Percentiles rank a stretch among this genome's conserved stretches.
These are phyloP conservation scores for Drosophila truncata DNA, from an alignment of 1,140 invertebrate genomes.

Conservation along the genomic window DNA sequence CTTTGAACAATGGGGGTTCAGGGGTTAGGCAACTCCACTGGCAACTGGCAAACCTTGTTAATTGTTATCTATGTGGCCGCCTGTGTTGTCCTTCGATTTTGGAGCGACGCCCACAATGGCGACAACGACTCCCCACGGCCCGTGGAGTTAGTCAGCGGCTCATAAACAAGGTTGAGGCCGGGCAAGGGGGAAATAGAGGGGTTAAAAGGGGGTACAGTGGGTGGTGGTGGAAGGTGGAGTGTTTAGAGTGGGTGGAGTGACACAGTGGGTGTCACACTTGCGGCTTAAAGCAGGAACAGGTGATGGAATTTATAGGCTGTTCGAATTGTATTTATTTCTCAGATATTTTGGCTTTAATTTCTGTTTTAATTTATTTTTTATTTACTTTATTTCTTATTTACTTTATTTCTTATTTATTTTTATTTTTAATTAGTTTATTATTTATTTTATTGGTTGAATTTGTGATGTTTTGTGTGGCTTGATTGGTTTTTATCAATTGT, in stretches of 20 bases:
- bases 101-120: slow-evolving; percentile 57
- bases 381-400: neutral
- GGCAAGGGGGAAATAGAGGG: too few species aligned
- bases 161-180: slow-evolving; percentile 38
- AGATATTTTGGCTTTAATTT: neutral
- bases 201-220: neutral
- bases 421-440: neutral
- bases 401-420: neutral
- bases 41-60: slow-evolving; percentile 58
- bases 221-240: neutral
- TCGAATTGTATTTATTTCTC: too few species aligned
- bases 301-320: neutral
- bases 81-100: slow-evolving; percentile 59
- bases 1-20: slow-evolving; percentile 1
- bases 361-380: neutral
- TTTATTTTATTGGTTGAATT: neutral
- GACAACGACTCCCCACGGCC: slow-evolving; percentile 42
- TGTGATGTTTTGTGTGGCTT: neutral
- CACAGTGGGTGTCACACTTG: slow-evolving; percentile 15
- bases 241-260: neutral
- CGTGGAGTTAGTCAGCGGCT: slow-evolving; percentile 44
- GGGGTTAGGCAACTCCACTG: slow-evolving; percentile 8
- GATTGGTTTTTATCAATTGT: slow-evolving; percentile 13
- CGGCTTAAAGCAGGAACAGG: neutral
- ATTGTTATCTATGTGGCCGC: slow-evolving; percentile 78